A percentile compares a stretch with the other conserved stretches of the same genome.
These are phyloP conservation scores for Nemotelus nigrinus DNA, from an alignment of 2,888 invertebrate species.

Conservation along the genomic window DNA sequence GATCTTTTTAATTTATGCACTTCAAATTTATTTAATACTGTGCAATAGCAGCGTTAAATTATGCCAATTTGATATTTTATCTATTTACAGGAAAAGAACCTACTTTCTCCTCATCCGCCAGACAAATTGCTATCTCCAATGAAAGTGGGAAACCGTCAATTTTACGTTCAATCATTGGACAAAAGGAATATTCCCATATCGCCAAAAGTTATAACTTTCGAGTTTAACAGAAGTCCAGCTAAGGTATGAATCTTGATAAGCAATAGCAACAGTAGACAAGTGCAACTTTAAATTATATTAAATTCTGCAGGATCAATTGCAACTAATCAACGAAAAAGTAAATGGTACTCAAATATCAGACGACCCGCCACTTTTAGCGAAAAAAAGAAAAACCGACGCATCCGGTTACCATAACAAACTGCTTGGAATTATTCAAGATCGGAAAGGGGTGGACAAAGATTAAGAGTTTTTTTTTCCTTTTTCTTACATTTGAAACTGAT, in stretches of 20 bases:
- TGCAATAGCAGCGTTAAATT: too few relatives aligned
- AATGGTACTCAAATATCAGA: conserved; percentile 57
- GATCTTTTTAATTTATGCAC: too few relatives aligned
- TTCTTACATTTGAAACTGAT: too few relatives aligned
- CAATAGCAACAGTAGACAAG: background rate
- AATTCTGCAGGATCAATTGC: conserved; percentile 55
- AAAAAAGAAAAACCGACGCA: background rate
- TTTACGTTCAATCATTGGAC: conserved; percentile 70
- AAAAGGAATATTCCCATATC: conserved; percentile 63
- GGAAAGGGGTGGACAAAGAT: too few relatives aligned
- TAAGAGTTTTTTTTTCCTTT: too few relatives aligned
- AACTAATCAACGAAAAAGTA: conserved; percentile 60
- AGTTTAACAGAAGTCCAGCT: conserved; percentile 61
- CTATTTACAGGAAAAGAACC: conserved; percentile 63
- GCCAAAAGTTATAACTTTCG: conserved; percentile 60
- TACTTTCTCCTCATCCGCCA: conserved; percentile 79
- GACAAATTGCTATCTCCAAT: conserved; percentile 63
- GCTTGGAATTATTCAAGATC: too few relatives aligned
- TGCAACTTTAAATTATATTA: too few relatives aligned
- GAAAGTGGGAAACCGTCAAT: conserved; percentile 64
- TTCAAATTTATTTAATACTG: too few relatives aligned
- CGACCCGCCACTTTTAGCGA: conserved; percentile 6
- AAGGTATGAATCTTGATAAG: conserved; percentile 55
- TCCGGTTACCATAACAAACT: too few relatives aligned
- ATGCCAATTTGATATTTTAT: conserved; percentile 24